Conservation (phyloP, 2,888 invertebrate species). For the Plagodis pulveraria region DNA sequence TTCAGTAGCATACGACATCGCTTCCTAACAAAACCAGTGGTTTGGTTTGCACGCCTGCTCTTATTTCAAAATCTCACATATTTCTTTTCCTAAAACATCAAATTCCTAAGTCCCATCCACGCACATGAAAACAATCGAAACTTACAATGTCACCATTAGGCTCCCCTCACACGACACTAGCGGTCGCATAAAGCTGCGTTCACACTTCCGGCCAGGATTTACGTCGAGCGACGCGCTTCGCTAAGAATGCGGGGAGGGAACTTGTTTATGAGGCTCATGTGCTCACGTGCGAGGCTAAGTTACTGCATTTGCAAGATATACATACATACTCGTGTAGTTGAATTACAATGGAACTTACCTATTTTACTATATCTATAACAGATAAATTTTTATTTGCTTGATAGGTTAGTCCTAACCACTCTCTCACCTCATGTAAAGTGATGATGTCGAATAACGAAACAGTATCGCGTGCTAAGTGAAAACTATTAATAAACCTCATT, state of each 20-base stretch:
- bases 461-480: too few species aligned
- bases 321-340: constrained; percentile 8
- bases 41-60: too few species aligned
- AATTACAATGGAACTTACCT: neutral
- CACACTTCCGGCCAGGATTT: constrained; percentile 41
- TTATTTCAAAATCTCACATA: too few species aligned
- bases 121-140: constrained; percentile 52
- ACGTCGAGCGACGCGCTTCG: constrained; percentile 34
- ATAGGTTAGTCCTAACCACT: too few species aligned
- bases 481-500: too few species aligned
- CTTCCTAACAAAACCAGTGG: too few species aligned
- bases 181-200: constrained; percentile 38
- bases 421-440: too few species aligned
- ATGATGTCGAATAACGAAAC: too few species aligned
- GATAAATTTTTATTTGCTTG: too few species aligned
- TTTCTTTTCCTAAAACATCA: too few species aligned
- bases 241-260: constrained; percentile 26
- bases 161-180: constrained; percentile 35
- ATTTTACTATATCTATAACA: too few species aligned
- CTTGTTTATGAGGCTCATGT: constrained; percentile 36
- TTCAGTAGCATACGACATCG: too few species aligned
- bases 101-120: constrained; percentile 46
- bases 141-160: constrained; percentile 32
- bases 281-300: constrained; percentile 22
- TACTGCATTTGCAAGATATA: constrained; percentile 25